Percentiles rank a stretch among this genome's conserved stretches.
Evolutionary conservation across 2,888 invertebrate genomes (phyloP).

Genomic region (Acleris cristana): DNA sequence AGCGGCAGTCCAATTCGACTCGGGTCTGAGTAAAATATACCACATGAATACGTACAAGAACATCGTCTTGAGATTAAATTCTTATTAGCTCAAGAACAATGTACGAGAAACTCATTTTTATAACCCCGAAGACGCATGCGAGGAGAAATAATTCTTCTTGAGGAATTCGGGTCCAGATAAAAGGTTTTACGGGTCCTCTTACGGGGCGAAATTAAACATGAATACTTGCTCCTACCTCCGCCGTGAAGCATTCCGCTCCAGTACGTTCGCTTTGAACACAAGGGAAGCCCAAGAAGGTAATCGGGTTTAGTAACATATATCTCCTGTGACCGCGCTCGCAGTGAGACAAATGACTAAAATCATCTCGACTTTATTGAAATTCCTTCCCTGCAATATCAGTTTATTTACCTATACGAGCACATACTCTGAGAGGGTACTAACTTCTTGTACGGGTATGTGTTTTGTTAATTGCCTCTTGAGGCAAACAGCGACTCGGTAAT

Average conservation of each 20-base stretch:
- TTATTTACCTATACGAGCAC: constrained; percentile 24
- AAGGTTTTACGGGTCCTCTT: constrained; percentile 70
- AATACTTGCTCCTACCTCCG: constrained; percentile 81
- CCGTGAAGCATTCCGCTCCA: constrained; percentile 79
- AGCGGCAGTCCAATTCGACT: background rate
- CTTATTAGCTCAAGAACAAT: constrained; percentile 35
- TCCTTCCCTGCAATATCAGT: constrained; percentile 39
- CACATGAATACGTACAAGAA: constrained; percentile 21
- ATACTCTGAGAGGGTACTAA: background rate
- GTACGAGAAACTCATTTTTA: constrained; percentile 34
- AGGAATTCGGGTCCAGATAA: constrained; percentile 72
- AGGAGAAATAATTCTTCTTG: constrained; percentile 52
- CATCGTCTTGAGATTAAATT: constrained; percentile 32
- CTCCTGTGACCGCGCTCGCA: constrained; percentile 56
- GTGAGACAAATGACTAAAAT: constrained; percentile 62
- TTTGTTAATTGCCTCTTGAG: constrained; percentile 1
- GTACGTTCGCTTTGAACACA: constrained; percentile 79
- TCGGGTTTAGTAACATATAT: constrained; percentile 67
- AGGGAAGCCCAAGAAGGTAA: constrained; percentile 70
- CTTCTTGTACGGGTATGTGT: background rate
- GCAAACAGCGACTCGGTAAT: background rate
- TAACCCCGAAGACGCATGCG: constrained; percentile 35
- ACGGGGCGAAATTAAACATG: constrained; percentile 79
- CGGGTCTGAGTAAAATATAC: constrained; percentile 1
- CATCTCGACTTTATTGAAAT: constrained; percentile 56